phyloP scores from a whole-genome alignment of 2,888 invertebrate genomes.

The Ferrisia virgata region DNA sequence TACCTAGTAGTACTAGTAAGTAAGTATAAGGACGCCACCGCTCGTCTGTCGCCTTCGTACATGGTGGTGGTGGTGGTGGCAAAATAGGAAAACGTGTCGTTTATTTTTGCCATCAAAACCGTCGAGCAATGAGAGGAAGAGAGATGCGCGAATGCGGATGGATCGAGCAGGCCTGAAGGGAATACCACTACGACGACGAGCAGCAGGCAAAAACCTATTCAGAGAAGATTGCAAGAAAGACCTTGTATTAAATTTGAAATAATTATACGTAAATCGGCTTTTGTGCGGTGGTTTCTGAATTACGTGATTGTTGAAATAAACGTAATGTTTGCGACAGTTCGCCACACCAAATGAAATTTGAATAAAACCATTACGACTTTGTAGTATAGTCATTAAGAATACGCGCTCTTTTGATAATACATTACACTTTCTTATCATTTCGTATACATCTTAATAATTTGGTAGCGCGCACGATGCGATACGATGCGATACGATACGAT shows the following conservation, averaged over 20 bases:
- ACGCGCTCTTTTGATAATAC: slow-evolving; percentile 14
- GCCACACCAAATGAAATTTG: not conserved
- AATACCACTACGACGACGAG: not conserved
- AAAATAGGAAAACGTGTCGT: not conserved
- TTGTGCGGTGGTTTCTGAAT: slow-evolving; percentile 22
- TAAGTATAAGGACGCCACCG: not conserved
- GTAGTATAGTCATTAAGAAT: slow-evolving; percentile 21
- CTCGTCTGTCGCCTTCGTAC: too few relatives aligned
- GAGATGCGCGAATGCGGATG: too few relatives aligned
- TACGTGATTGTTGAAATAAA: slow-evolving; percentile 31
- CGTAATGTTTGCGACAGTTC: slow-evolving; percentile 11
- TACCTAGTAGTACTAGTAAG: not conserved
- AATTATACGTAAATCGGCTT: slow-evolving; percentile 23
- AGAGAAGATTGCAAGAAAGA: slow-evolving; percentile 11
- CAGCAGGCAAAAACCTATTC: slow-evolving; percentile 16
- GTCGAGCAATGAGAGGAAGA: not conserved
- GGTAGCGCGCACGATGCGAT: not conserved
- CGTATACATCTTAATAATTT: slow-evolving; percentile 9
- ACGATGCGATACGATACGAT: too few relatives aligned
- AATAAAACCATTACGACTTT: slow-evolving; percentile 22
- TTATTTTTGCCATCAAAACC: slow-evolving; percentile 11
- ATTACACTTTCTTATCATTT: not conserved
- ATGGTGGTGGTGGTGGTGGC: not conserved
- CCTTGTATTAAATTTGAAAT: slow-evolving; percentile 28
- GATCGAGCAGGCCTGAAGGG: not conserved